Conservation (phyloP, 2,113 vertebrate species). For the Malurus cyaneus region DNA sequence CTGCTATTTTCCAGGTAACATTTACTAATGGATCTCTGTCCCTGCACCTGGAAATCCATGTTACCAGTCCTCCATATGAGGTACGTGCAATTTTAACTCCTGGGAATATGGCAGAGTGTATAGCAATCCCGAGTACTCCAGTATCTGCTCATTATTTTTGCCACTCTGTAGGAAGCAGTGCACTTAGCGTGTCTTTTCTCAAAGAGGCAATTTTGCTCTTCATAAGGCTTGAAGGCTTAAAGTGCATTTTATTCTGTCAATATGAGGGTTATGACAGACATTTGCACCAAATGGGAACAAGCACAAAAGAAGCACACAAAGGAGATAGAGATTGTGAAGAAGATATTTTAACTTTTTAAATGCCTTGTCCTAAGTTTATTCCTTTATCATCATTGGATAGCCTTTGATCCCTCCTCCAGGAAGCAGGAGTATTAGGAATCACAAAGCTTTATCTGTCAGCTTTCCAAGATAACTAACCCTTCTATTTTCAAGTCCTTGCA, state of each 20-base stretch:
- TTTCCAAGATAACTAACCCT: background rate
- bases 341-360: background rate
- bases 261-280: background rate
- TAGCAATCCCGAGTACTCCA: background rate
- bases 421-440: background rate
- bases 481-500: background rate
- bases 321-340: background rate
- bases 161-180: background rate
- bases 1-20: background rate
- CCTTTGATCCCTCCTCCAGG: background rate
- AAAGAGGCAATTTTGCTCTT: background rate
- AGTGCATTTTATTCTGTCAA: background rate
- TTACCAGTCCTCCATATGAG: background rate
- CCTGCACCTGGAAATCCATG: background rate
- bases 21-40: background rate
- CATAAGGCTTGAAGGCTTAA: background rate
- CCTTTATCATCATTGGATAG: background rate
- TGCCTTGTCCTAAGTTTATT: background rate
- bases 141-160: background rate
- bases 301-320: background rate
- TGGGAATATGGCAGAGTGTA: background rate
- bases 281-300: background rate
- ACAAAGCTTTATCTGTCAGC: background rate
- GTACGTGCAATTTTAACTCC: background rate
- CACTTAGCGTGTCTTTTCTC: background rate